Evolutionary conservation across 1,140 invertebrate species (phyloP), one percentile per base, ranked within the genome.

Genomic region (Araneus ventricosus): DNA sequence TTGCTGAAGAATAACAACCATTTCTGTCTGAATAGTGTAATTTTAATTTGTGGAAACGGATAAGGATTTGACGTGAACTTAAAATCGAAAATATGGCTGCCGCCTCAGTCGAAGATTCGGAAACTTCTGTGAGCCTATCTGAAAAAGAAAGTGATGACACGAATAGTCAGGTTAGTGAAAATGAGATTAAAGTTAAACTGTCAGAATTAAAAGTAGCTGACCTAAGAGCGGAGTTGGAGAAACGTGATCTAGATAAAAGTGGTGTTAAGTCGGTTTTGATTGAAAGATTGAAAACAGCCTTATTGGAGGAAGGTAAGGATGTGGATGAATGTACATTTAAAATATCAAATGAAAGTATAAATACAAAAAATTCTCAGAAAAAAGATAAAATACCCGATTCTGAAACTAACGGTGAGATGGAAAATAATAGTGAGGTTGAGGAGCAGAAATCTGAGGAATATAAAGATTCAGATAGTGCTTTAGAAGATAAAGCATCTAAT

Each of bases 221-320:
- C 96, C 96, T 99, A 37, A 97, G 97, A 94, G 96, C 96, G 41
- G 98, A 99, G 95, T 95, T 99, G 82, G 98, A 99, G 95, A 98
- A 98, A 95, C 96, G 98, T 94, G 97, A 97, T 94, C 95, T 99
- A 41, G 98, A 99, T 95, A 98, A 97, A 95, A 97, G 96, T 93
- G 99, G 98, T 80, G 97, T 98, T 67, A 99, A 99, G 95, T 97
- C 97, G 80, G 97, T 97, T 88, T 96, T 99, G 27, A 96, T 98
- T 41, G 98, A 99, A 93, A 96, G 98, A 91, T 84, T 93, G 17
- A 41, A 45, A 22, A 95, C 98, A 97, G 97, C 97, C 90, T 96
- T 98, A 75, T 96, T 96, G 94, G 97, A 97, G 24, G 97, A 98
- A 95, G 98, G 98, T 1, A 95, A 96, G 88, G 96, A 98, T 96